A percentile compares a stretch with the other conserved stretches of the same genome.
Conservation (phyloP, 1,140 invertebrate genomes). For the Teleogryllus occipitalis region DNA sequence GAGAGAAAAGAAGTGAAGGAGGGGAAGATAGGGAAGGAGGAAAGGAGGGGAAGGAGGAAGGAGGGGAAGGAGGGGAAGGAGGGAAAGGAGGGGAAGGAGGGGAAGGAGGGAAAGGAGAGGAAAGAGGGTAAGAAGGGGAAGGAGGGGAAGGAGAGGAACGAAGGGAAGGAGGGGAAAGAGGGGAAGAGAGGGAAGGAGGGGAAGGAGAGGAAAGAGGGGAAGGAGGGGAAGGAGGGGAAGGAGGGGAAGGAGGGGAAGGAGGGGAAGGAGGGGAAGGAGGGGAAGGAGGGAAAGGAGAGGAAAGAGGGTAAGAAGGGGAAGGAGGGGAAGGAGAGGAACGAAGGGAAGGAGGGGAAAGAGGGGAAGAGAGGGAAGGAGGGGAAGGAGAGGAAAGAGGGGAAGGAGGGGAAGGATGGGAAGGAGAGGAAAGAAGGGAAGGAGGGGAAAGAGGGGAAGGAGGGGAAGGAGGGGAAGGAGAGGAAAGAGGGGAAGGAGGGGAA, state of each 20-base stretch:
- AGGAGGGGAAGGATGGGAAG: not conserved
- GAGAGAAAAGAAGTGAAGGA: not conserved
- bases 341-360: not conserved
- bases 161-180: not conserved
- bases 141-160: constrained; percentile 1
- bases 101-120: no score
- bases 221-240: not conserved
- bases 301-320: not conserved
- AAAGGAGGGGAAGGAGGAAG: not conserved
- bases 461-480: no score
- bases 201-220: not conserved
- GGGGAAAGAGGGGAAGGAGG: no score
- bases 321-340: not conserved
- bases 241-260: not conserved
- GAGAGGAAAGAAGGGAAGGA: not conserved
- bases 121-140: not conserved
- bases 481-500: no score
- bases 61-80: no score
- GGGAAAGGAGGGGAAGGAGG: no score
- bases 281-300: not conserved
- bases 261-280: constrained; percentile 1
- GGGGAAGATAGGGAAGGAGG: not conserved
- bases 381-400: not conserved
- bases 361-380: not conserved
- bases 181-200: not conserved